A percentile compares a stretch with the other conserved stretches of the same genome.
Evolutionary conservation across 2,888 invertebrate species (phyloP).

Genomic region (Cataglyphis rosenhaueri): DNA sequence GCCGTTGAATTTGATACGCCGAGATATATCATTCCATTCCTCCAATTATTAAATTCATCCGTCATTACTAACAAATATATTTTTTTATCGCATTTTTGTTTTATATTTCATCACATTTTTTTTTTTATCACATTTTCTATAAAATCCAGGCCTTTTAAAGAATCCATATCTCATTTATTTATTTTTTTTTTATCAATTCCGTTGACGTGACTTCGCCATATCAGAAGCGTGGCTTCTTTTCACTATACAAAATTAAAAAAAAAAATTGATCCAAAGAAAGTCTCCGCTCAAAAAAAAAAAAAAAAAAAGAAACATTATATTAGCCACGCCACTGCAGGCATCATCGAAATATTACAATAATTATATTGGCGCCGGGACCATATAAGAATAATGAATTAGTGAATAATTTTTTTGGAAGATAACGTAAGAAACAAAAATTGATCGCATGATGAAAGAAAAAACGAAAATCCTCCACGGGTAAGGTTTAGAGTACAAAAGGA

Average conservation of each 20-base stretch:
- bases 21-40: not conserved
- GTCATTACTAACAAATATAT: not conserved
- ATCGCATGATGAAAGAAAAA: not conserved
- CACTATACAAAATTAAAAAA: not conserved
- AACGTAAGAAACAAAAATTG: not conserved
- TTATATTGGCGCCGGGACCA: not conserved
- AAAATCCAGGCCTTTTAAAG: not conserved
- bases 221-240: slow-evolving; percentile 4
- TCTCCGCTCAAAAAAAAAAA: not conserved
- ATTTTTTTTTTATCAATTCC: not conserved
- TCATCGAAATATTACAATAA: not conserved
- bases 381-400: not conserved
- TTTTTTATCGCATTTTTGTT: not conserved
- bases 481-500: slow-evolving; percentile 75
- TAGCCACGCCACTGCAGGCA: not conserved
- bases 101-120: too few species aligned
- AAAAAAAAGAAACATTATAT: not conserved
- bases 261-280: not conserved
- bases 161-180: not conserved
- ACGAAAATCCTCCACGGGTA: slow-evolving; percentile 56
- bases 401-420: not conserved
- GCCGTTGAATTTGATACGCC: not conserved
- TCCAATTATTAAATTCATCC: not conserved
- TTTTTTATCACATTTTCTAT: not conserved
- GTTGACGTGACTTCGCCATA: not conserved